Percentiles rank a stretch among this genome's conserved stretches.
These are phyloP conservation scores for Nasonia longicornis DNA, from an alignment of 1,140 invertebrate genomes.

Conservation along the genomic window DNA sequence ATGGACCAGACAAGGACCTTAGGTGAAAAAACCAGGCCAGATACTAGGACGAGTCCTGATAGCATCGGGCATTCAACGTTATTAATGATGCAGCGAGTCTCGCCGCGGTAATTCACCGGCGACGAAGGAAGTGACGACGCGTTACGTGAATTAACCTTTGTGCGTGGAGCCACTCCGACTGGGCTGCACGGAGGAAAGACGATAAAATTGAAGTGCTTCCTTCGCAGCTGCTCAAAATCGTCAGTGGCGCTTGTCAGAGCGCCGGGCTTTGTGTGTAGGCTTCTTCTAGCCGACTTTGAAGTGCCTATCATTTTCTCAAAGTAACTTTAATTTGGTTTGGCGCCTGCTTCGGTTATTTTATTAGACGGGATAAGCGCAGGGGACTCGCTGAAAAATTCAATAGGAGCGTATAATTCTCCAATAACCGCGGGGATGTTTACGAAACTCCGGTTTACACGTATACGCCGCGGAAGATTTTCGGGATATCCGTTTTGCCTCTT, in stretches of 20 bases:
- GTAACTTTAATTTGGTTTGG: neutral
- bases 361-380: neutral
- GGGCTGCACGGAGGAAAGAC: neutral
- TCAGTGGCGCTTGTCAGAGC: neutral
- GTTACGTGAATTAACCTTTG: slow-evolving; percentile 30
- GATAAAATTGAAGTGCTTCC: slow-evolving; percentile 7
- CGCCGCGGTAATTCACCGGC: neutral
- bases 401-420: neutral
- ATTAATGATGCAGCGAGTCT: neutral
- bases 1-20: neutral
- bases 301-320: slow-evolving; percentile 21
- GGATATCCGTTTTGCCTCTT: neutral
- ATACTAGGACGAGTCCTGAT: neutral
- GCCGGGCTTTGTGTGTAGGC: neutral
- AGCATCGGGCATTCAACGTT: neutral
- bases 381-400: neutral
- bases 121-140: neutral
- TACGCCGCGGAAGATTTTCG: neutral
- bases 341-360: neutral
- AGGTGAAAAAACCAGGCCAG: neutral
- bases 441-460: neutral
- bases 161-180: neutral
- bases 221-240: neutral
- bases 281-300: neutral
- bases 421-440: neutral